Conservation (phyloP, 2,113 vertebrate genomes). For the Ctenodactylus gundi region DNA sequence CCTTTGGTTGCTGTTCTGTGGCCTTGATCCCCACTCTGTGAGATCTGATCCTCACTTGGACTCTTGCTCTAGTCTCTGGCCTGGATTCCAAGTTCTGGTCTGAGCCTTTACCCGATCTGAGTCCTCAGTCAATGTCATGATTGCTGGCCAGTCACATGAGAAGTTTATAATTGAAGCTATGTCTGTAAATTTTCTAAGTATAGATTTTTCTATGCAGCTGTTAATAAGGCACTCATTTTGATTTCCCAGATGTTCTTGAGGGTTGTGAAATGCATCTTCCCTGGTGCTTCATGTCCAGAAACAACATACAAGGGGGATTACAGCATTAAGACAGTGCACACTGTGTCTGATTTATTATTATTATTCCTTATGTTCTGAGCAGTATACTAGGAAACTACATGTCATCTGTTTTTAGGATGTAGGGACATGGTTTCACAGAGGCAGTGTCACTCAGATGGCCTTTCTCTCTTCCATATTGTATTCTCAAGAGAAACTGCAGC, state of each 20-base stretch:
- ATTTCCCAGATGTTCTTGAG: background rate
- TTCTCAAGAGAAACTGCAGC: background rate
- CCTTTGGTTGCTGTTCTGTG: too few species aligned
- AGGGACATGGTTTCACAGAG: background rate
- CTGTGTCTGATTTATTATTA: accelerated
- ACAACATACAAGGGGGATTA: background rate
- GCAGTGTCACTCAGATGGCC: background rate
- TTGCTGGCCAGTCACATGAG: background rate
- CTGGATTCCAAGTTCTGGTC: background rate
- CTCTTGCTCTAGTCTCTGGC: too few species aligned
- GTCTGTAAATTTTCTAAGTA: background rate
- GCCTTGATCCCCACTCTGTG: too few species aligned
- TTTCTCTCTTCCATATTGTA: background rate
- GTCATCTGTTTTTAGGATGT: too few species aligned
- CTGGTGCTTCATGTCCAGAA: background rate
- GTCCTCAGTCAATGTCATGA: background rate
- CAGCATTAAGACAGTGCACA: background rate
- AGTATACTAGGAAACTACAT: too few species aligned
- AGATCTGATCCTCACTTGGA: background rate
- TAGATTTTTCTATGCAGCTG: background rate
- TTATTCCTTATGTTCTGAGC: too few species aligned
- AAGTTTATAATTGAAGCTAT: background rate
- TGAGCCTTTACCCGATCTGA: background rate
- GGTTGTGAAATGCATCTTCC: background rate
- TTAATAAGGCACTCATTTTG: background rate